phyloP scores from a whole-genome alignment of 2,113 vertebrate species.

The Heterochromis multidens region DNA sequence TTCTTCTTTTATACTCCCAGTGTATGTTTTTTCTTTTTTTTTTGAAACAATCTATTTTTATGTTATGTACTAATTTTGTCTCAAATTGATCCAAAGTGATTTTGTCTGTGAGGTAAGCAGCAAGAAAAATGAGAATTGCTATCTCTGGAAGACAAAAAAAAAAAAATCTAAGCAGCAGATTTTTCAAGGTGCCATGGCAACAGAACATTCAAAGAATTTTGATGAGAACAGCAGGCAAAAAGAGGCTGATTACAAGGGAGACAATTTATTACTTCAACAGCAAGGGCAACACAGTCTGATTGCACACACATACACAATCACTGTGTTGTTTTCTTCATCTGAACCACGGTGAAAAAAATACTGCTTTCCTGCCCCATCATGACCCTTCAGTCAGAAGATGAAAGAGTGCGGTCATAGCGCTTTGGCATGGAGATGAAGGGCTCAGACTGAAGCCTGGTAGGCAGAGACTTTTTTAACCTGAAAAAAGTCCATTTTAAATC shows the following conservation, averaged over 20 bases:
- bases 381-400: slow-evolving; percentile 10
- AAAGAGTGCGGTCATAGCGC: neutral
- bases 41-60: slow-evolving; percentile 17
- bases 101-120: slow-evolving; percentile 44
- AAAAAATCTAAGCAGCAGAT: slow-evolving; percentile 67
- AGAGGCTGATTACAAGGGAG: slow-evolving; percentile 70
- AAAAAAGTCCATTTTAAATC: slow-evolving; percentile 53
- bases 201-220: slow-evolving; percentile 76
- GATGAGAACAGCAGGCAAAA: slow-evolving; percentile 74
- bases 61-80: slow-evolving; percentile 33
- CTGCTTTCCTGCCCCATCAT: slow-evolving; percentile 4
- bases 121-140: slow-evolving; percentile 49
- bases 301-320: slow-evolving; percentile 38
- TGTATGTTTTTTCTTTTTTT: neutral
- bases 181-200: slow-evolving; percentile 80
- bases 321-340: slow-evolving; percentile 18
- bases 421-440: slow-evolving; percentile 38
- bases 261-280: slow-evolving; percentile 72
- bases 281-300: slow-evolving; percentile 66
- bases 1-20: neutral
- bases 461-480: neutral
- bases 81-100: slow-evolving; percentile 41
- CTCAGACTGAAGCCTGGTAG: neutral
- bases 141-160: slow-evolving; percentile 53
- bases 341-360: slow-evolving; percentile 13